Evolutionary conservation across 1,140 invertebrate genomes (phyloP), one percentile per base, ranked within the genome.

Genomic region (Uloborus diversus): DNA sequence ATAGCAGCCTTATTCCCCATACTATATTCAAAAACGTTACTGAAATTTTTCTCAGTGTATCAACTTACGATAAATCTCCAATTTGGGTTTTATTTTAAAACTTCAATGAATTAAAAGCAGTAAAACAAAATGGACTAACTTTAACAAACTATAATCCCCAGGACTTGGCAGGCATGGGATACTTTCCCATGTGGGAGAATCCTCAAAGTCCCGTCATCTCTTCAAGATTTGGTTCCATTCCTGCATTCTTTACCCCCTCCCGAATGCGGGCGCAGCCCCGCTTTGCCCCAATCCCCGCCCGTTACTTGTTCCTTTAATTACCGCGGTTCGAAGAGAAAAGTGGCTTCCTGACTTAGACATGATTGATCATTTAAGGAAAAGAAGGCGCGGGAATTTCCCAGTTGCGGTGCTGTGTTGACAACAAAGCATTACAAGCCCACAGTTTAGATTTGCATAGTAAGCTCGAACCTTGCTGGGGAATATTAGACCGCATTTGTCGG

Each of bases 331-430:
- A 59, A 32, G 35, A 20, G 25, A 75, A 75, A 71, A 49, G 51
- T 33, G 59, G 53, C 30, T 37, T 62, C 33, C 70, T 75, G 70
- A 75, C 70, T 75, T 28, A 17, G 47, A 20, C 70, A 75, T 75
- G 70, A 75, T 75, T 75, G 70, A 75, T 75, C 70, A 75, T 75
- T 75, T 53, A 62, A n/a, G 35, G 3, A 75, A 62, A 75, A 75
- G 70, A 75, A 75, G 57, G 59, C 57, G 13, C 9, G 17, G 49
- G 23, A 53, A 53, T n/a, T 53, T 20, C 17, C 37, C 37, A 17
- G 37, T 42, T 32, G 28, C 42, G 37, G 28, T 42, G 47, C 35
- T 30, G 23, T 57, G 32, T 11, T 33, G 53, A 71, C 69, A 59
- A 71, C 69, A 57, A 57, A 57, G 69, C 33, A 51, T 75, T 64